Evolutionary conservation across 2,797 vertebrate species (phyloP).

Genomic region (Eulemur albifrons): DNA sequence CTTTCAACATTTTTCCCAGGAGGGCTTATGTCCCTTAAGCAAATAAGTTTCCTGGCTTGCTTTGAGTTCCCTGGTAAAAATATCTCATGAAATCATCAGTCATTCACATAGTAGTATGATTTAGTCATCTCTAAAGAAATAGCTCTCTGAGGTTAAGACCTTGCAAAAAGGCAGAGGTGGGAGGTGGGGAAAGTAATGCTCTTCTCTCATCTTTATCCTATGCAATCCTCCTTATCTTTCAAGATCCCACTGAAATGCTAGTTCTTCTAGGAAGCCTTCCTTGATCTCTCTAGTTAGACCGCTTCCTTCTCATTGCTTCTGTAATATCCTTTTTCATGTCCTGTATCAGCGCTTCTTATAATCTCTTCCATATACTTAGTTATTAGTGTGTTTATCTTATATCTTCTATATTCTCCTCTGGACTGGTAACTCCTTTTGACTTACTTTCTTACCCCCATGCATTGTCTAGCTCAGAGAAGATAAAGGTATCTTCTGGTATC

Average conservation of each 20-base stretch:
- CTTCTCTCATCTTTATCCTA: neutral
- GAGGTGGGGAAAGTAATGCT: neutral
- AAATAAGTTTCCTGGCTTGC: neutral
- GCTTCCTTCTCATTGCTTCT: neutral
- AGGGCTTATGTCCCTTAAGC: neutral
- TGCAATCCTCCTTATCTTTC: neutral
- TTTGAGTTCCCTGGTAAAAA: slow-evolving; percentile 27
- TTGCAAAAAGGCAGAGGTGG: neutral
- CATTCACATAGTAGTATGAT: neutral
- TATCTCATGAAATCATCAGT: neutral
- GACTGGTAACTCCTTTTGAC: neutral
- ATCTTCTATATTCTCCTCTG: neutral
- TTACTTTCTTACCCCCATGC: neutral
- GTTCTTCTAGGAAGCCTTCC: neutral
- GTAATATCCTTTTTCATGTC: neutral
- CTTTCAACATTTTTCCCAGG: neutral
- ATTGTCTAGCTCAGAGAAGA: neutral
- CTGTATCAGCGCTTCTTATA: neutral
- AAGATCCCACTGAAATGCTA: neutral
- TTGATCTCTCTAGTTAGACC: neutral
- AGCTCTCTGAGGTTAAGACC: neutral
- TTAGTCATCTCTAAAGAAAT: neutral
- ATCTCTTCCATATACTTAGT: neutral
- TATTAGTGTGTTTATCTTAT: neutral
- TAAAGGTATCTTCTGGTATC: neutral